Evolutionary conservation across 2,113 vertebrate genomes (phyloP).

Genomic region (Pandion haliaetus): DNA sequence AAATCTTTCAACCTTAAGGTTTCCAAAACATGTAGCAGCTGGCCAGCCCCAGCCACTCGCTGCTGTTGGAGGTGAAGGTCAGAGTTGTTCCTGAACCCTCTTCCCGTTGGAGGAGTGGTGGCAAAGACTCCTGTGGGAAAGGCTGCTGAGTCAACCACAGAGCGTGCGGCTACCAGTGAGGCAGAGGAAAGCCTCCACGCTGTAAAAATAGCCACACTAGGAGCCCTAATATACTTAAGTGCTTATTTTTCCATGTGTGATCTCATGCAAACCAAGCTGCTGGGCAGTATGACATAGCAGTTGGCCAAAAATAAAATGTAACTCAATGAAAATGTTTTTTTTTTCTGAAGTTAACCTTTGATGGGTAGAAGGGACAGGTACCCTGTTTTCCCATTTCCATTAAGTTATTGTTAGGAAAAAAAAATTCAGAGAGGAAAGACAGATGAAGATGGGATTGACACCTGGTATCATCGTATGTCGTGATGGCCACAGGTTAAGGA

Average conservation of each 20-base stretch:
- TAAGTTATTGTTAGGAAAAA: background rate
- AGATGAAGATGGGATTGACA: background rate
- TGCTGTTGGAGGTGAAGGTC: constrained; percentile 18
- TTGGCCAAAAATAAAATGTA: constrained; percentile 33
- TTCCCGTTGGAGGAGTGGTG: background rate
- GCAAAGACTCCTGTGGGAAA: constrained; percentile 39
- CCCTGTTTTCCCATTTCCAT: background rate
- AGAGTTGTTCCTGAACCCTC: constrained; percentile 6
- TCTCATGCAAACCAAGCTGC: constrained; percentile 51
- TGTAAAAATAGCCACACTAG: constrained; percentile 35
- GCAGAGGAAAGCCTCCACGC: background rate
- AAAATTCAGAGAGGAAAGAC: background rate
- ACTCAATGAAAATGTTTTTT: background rate
- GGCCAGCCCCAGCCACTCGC: background rate
- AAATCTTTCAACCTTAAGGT: background rate
- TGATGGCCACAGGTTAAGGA: background rate
- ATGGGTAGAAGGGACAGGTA: background rate
- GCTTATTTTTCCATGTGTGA: constrained; percentile 61
- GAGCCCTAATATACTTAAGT: constrained; percentile 26
- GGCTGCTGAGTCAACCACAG: constrained; percentile 51
- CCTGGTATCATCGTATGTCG: background rate
- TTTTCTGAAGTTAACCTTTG: background rate
- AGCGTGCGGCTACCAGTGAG: background rate
- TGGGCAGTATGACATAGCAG: constrained; percentile 38
- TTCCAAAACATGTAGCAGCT: constrained; percentile 27